A percentile compares a stretch with the other conserved stretches of the same genome.
These are phyloP conservation scores for Peromyscus nudipes DNA, from an alignment of 2,797 vertebrate genomes.

Conservation along the genomic window DNA sequence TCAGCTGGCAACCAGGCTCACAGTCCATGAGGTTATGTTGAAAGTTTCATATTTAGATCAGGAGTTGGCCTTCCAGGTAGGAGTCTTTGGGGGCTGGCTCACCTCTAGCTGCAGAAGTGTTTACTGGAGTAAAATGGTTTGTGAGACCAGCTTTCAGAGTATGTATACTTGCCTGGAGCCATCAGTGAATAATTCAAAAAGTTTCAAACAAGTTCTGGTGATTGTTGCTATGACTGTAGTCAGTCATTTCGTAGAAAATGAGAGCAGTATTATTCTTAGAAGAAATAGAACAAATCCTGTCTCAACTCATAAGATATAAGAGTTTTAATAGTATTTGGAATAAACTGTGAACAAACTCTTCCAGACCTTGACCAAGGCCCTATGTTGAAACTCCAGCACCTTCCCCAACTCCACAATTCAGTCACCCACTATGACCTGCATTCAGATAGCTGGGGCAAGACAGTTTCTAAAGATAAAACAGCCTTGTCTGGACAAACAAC, in stretches of 20 bases:
- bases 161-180: background rate
- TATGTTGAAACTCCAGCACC: background rate
- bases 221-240: background rate
- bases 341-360: background rate
- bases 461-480: background rate
- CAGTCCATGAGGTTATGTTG: background rate
- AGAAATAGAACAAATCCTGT: conserved; percentile 47
- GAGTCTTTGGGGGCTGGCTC: background rate
- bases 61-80: background rate
- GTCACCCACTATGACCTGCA: background rate
- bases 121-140: background rate
- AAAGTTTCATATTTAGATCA: background rate
- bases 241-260: conserved; percentile 7
- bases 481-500: background rate
- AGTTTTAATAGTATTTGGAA: background rate
- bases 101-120: background rate
- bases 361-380: background rate
- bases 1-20: background rate
- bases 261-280: conserved; percentile 33
- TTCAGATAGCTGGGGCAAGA: background rate
- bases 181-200: background rate
- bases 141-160: background rate
- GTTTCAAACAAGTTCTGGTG: conserved; percentile 3
- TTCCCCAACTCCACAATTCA: background rate
- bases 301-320: background rate